Evolutionary conservation across 1,140 invertebrate genomes (phyloP).

Genomic region (Tetragonula clypearis): DNA sequence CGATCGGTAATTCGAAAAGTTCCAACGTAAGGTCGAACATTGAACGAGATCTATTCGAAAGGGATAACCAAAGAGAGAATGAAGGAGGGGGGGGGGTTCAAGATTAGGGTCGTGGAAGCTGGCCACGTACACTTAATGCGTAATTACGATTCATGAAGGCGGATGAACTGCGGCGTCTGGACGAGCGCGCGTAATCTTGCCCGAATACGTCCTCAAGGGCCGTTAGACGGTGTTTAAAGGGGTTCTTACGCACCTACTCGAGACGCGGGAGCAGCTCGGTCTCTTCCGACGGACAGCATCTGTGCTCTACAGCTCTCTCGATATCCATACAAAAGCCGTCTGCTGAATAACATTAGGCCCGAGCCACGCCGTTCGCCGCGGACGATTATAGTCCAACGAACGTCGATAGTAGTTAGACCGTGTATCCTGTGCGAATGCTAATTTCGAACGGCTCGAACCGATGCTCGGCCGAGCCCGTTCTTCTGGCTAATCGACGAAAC

Average conservation of each 20-base stretch:
- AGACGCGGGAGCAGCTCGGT: constrained; percentile 38
- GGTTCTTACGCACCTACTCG: constrained; percentile 70
- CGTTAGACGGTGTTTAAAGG: constrained; percentile 72
- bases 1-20: neutral
- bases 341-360: constrained; percentile 82
- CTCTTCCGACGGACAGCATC: constrained; percentile 77
- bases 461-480: constrained; percentile 7
- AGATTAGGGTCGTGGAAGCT: neutral
- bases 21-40: neutral
- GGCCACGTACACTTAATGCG: constrained; percentile 65
- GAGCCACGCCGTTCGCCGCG: constrained; percentile 78
- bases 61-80: neutral
- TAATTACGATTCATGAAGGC: constrained; percentile 78
- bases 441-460: constrained; percentile 69
- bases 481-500: constrained; percentile 32
- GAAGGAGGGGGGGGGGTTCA: neutral
- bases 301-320: constrained; percentile 76
- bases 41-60: neutral
- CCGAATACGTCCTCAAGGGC: constrained; percentile 54
- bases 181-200: constrained; percentile 63
- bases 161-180: constrained; percentile 58
- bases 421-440: constrained; percentile 82
- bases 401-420: constrained; percentile 82
- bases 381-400: constrained; percentile 81
- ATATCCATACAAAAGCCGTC: constrained; percentile 81